Percentiles rank a stretch among this genome's conserved stretches.
Conservation (phyloP, 1,140 invertebrate genomes). For the Camponotus vicinus region DNA sequence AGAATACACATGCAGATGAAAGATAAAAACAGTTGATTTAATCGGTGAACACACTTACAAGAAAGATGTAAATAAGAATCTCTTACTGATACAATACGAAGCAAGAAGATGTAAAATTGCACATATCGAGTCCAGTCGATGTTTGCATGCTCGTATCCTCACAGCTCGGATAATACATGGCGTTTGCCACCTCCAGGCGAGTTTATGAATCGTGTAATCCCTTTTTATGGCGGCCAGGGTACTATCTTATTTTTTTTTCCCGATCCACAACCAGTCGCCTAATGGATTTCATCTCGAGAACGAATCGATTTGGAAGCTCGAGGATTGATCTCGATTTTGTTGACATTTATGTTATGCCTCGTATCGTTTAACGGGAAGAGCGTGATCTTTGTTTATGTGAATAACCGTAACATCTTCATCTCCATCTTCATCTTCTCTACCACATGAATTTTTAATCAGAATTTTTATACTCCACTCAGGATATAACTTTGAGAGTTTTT, state of each 20-base stretch:
- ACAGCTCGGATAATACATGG: conserved; percentile 15
- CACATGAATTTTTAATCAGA: neutral
- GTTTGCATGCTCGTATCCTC: conserved; percentile 4
- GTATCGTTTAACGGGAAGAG: conserved; percentile 22
- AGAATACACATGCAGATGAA: neutral
- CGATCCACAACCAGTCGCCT: conserved; percentile 18
- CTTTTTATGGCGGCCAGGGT: conserved; percentile 37
- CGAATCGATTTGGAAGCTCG: conserved; percentile 35
- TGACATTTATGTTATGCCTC: conserved; percentile 20
- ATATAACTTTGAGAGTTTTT: neutral
- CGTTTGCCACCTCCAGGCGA: conserved; percentile 7
- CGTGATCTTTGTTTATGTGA: conserved; percentile 44
- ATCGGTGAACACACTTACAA: neutral
- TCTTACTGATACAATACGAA: neutral
- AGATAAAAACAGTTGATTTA: conserved; percentile 5
- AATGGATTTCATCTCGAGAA: conserved; percentile 52
- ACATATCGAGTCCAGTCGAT: conserved; percentile 22
- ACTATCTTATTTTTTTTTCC: conserved; percentile 51
- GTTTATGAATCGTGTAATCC: conserved; percentile 33
- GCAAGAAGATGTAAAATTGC: neutral
- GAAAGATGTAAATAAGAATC: neutral
- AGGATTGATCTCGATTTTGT: neutral
- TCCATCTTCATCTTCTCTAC: neutral
- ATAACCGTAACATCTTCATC: conserved; percentile 27
- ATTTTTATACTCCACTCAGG: neutral